Evolutionary conservation across 2,113 vertebrate species (phyloP), one percentile per base, ranked within the genome.

Genomic region (Lepisosteus osseus): DNA sequence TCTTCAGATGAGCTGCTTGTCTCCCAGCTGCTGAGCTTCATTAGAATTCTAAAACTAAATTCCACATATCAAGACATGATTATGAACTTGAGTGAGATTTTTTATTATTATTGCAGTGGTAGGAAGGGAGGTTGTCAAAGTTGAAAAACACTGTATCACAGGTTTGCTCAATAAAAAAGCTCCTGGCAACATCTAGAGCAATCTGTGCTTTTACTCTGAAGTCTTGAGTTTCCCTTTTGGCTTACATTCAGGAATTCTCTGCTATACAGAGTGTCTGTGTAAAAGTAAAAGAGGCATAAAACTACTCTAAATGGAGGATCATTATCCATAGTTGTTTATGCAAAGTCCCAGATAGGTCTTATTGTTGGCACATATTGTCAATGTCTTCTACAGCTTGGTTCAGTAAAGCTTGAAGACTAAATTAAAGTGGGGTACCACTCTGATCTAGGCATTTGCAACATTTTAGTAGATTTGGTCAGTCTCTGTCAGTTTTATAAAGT

Each of bases 1-100:
- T 91, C 91, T 92, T 94, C 85, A 89, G 90, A 94, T 90, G 93
- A 95, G 90, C 90, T 94, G 93, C 91, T 86, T 71, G 82, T 92
- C 90, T 93, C 90, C 90, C 81, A 89, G 91, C 91, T 90, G 90
- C 92, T 88, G 83, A 75, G 81, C 86, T 90, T 92, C 93, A 90
- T 94, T 90, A 91, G 86, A 86, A 95, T 90, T 90, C 80, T 71
- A 79, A 87, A 88, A 87, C 86, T 86, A 87, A 80, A 93, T 91
- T 91, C 85, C 77, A 87, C 80, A 85, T 92, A 90, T 93, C 90
- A 89, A 81, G 86, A 82, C 72, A 86, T 90, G 90, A 93, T 94
- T 86, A 93, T 88, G 79, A 86, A 86, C 76, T 80, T 85, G 82
- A 87, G 82, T 78, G 77, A 88, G 84, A 65, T 77, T 77, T 76